These are phyloP conservation scores for Clupea harengus DNA, from an alignment of 2,113 vertebrate genomes.

Conservation along the genomic window DNA sequence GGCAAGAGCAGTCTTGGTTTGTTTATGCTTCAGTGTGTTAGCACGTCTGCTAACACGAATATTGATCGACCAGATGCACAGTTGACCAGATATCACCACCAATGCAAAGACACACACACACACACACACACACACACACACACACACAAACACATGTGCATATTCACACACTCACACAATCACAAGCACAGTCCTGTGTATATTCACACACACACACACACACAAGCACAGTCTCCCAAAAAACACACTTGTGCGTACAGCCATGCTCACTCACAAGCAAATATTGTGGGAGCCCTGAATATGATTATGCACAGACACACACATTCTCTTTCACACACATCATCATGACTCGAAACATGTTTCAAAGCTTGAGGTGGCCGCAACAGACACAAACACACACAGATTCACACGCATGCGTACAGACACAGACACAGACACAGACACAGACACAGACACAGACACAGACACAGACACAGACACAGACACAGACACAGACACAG, in stretches of 20 bases:
- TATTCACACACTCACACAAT: too few relatives aligned
- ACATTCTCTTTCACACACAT: not conserved
- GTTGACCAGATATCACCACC: not conserved
- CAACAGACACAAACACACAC: not conserved
- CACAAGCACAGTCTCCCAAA: not conserved
- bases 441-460: not conserved
- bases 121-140: not conserved
- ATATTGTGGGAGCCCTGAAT: not conserved
- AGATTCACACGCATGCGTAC: not conserved
- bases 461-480: too few relatives aligned
- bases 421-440: not conserved
- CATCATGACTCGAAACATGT: not conserved
- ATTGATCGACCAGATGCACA: not conserved
- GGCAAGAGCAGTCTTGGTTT: not conserved
- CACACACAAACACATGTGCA: too few relatives aligned
- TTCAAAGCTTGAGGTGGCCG: not conserved
- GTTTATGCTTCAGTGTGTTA: not conserved
- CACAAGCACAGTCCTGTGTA: too few relatives aligned
- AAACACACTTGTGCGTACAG: not conserved
- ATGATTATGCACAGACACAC: not conserved
- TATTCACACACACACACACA: not conserved
- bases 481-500: not conserved
- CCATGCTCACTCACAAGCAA: not conserved
- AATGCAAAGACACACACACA: not conserved
- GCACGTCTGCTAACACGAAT: not conserved